Evolutionary conservation across 2,113 vertebrate species (phyloP), one percentile per base, ranked within the genome.

Genomic region (Chaetodon auriga): DNA sequence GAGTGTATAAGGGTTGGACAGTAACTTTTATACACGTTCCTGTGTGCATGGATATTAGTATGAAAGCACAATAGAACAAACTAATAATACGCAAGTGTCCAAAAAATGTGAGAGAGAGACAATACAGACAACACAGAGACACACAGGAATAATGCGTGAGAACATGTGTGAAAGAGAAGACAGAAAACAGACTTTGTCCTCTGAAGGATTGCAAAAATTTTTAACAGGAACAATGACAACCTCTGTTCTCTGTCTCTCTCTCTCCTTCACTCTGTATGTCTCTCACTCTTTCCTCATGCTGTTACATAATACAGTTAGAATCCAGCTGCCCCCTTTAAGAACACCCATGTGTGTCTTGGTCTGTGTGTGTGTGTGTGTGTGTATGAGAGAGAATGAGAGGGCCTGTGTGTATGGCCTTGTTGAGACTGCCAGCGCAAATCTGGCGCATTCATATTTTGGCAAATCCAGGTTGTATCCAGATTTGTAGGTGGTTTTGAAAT

Each of bases 141-240:
- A 25, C 48, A 64, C 1, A 30, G 54, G 23, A 38, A 9, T 51
- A 57, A 46, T 41, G 16, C 21, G 19, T 57, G 30, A 23, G n/a
- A n/a, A 14, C 48, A 48, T 71, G 62, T 68, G 66, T 61, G 69
- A 18, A 19, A 41, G n/a, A 45, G 51, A 51, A 60, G 54, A 78
- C 64, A 83, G 75, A 82, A 48, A 80, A 51, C 11, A 43, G 55
- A n/a, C 72, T 83, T 83, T 89, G 72, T 85, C 53, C 69, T 54
- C 9, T 0, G 30, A 51, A 60, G 49, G 49, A 51, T 54, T 70
- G 51, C 18, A 46, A 71, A 68, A 35, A 61, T 16, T 72, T 81
- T 85, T 62, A 46, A 85, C 51, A 80, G 81, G 75, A 89, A 92
- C 89, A 93, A 92, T 88, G 69, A 43, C 85, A 66, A 68, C 89